Conservation (phyloP, 2,888 invertebrate genomes). For the Nomada ferruginata region DNA sequence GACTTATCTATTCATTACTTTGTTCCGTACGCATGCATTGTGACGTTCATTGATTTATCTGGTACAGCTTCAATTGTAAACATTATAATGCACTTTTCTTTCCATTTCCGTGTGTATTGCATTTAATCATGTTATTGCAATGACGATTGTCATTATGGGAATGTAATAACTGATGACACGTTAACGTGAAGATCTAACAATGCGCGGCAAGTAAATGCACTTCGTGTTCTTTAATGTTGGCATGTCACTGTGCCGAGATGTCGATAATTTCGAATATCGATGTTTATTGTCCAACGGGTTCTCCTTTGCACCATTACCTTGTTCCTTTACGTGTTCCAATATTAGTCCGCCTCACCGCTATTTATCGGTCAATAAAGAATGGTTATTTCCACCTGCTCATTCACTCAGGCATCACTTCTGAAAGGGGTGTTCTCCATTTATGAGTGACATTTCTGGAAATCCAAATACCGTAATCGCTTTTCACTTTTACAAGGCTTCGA, state of each 20-base stretch:
- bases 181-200: constrained; percentile 2
- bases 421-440: neutral
- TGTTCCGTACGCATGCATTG: too few relatives aligned
- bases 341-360: constrained; percentile 25
- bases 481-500: neutral
- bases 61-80: neutral
- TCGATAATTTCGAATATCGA: constrained; percentile 49
- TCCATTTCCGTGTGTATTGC: neutral
- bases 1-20: neutral
- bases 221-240: neutral
- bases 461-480: neutral
- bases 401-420: constrained; percentile 6
- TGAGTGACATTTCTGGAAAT: constrained; percentile 8
- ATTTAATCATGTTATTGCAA: neutral
- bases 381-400: constrained; percentile 22
- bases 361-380: constrained; percentile 42
- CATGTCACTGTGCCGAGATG: neutral
- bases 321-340: constrained; percentile 26
- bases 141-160: neutral
- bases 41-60: neutral
- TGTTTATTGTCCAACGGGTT: constrained; percentile 40
- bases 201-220: neutral
- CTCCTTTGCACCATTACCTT: constrained; percentile 21
- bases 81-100: neutral
- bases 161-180: neutral